Conservation (phyloP, 1,140 invertebrate genomes). For the Anoplolepis gracilipes region DNA sequence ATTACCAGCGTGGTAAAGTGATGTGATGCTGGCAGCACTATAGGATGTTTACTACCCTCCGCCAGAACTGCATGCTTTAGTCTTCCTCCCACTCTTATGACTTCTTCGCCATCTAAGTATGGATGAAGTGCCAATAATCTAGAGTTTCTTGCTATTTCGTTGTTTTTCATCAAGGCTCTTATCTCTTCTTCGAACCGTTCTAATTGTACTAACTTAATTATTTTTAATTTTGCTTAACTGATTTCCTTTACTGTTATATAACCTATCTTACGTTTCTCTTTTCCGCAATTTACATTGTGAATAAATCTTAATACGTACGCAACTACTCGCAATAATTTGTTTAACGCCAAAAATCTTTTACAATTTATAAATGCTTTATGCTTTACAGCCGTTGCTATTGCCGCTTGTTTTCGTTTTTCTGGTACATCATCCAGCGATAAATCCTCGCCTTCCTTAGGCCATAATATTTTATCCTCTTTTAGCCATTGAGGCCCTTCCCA, state of each 20-base stretch:
- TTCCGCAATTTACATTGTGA: neutral
- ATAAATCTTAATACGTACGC: neutral
- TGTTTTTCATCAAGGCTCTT: too few relatives aligned
- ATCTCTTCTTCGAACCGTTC: too few relatives aligned
- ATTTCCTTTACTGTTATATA: too few relatives aligned
- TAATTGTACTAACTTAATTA: too few relatives aligned
- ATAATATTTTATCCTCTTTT: neutral
- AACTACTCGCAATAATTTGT: neutral
- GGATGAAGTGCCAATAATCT: too few relatives aligned
- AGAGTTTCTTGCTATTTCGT: too few relatives aligned
- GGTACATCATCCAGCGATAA: neutral
- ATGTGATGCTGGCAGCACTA: neutral
- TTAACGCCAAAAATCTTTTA: too few relatives aligned
- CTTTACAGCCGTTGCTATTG: too few relatives aligned
- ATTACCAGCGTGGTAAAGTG: neutral
- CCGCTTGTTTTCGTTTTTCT: neutral
- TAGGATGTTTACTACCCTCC: neutral
- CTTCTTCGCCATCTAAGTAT: neutral
- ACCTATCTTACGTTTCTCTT: neutral
- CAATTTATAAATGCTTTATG: too few relatives aligned
- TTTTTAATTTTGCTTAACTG: too few relatives aligned
- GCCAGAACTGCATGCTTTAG: neutral
- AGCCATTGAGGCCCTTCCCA: neutral
- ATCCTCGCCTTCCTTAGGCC: neutral
- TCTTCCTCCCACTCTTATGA: neutral